A percentile compares a stretch with the other conserved stretches of the same genome.
Evolutionary conservation across 2,113 vertebrate species (phyloP).

Genomic region (Rynchops niger): DNA sequence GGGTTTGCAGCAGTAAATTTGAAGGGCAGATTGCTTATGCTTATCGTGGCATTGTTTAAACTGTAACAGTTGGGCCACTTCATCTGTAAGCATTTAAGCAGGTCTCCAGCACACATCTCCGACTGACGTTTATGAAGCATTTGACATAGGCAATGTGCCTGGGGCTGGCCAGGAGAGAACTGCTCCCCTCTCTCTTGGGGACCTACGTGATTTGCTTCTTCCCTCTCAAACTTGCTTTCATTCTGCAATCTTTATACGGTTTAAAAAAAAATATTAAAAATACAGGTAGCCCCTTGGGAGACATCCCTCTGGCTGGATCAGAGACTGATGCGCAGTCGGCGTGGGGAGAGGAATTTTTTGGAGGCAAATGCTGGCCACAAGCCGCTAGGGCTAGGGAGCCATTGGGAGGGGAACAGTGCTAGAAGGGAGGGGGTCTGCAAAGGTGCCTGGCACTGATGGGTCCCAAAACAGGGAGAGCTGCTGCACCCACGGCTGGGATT

Average conservation of each 20-base stretch:
- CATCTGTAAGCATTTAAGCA: background rate
- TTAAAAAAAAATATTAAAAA: background rate
- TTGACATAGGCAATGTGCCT: background rate
- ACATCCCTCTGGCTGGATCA: rapidly evolving
- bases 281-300: background rate
- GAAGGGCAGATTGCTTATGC: background rate
- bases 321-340: rapidly evolving
- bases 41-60: background rate
- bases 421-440: background rate
- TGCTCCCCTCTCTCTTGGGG: background rate
- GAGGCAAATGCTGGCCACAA: rapidly evolving
- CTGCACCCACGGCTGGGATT: background rate
- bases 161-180: background rate
- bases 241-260: background rate
- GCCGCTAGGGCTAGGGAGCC: background rate
- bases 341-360: rapidly evolving
- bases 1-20: background rate
- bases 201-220: background rate
- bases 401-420: rapidly evolving
- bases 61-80: background rate
- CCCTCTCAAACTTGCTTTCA: background rate
- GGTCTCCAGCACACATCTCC: background rate
- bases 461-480: background rate
- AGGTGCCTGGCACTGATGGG: rapidly evolving
- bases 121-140: background rate